phyloP scores from a whole-genome alignment of 2,113 vertebrate genomes.

The Phalacrocorax aristotelis region DNA sequence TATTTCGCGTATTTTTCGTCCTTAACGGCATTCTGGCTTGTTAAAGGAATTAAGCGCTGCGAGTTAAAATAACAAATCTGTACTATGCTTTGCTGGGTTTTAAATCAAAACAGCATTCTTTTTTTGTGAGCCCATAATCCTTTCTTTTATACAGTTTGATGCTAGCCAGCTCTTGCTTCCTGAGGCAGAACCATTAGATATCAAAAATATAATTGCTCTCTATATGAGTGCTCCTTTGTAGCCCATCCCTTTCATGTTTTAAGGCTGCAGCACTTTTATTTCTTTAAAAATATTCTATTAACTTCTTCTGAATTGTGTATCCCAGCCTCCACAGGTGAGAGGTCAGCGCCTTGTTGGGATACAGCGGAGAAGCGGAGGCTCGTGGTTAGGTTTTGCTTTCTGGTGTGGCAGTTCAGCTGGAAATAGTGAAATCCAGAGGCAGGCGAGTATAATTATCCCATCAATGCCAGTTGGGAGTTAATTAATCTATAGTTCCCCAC shows the following conservation, averaged over 20 bases:
- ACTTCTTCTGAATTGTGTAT: constrained; percentile 17
- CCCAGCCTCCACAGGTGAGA: constrained; percentile 31
- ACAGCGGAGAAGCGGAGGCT: background rate
- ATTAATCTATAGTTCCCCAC: constrained; percentile 65
- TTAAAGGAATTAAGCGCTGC: constrained; percentile 51
- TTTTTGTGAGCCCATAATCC: constrained; percentile 25
- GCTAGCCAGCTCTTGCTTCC: constrained; percentile 52
- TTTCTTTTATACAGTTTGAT: constrained; percentile 64
- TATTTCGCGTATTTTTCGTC: background rate
- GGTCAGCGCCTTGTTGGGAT: constrained; percentile 3
- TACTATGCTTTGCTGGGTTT: constrained; percentile 58
- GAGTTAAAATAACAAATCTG: constrained; percentile 65
- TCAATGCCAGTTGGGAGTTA: constrained; percentile 58
- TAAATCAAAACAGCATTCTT: constrained; percentile 61
- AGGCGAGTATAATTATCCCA: constrained; percentile 46
- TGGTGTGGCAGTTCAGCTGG: constrained; percentile 13
- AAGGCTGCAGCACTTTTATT: constrained; percentile 58
- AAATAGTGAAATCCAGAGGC: constrained; percentile 34
- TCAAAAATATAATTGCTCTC: constrained; percentile 61
- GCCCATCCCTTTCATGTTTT: constrained; percentile 58
- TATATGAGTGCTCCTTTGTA: constrained; percentile 48
- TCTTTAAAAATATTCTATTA: constrained; percentile 60
- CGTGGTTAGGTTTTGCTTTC: background rate
- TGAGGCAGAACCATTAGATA: constrained; percentile 64
- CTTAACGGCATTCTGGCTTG: constrained; percentile 48